A percentile compares a stretch with the other conserved stretches of the same genome.
phyloP scores from a whole-genome alignment of 2,888 invertebrate genomes.

The Drosophila cracens region DNA sequence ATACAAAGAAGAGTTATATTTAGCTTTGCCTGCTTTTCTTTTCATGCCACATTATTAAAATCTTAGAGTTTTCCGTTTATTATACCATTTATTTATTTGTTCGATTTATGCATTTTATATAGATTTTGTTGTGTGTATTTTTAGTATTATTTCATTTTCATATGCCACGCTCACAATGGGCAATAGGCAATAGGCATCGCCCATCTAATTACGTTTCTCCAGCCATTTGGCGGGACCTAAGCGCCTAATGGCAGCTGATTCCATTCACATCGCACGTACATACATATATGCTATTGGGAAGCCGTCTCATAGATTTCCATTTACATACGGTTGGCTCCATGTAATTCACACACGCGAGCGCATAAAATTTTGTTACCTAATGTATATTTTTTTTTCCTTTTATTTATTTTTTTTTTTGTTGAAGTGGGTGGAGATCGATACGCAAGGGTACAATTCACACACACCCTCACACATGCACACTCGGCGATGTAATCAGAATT shows the following conservation, averaged over 20 bases:
- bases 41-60: background rate
- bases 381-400: slow-evolving; percentile 18
- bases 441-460: slow-evolving; percentile 23
- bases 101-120: background rate
- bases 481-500: slow-evolving; percentile 25
- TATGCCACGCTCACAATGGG: slow-evolving; percentile 9
- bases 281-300: slow-evolving; percentile 4
- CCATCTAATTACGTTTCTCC: slow-evolving; percentile 37
- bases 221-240: slow-evolving; percentile 14
- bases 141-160: slow-evolving; percentile 15
- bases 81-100: background rate
- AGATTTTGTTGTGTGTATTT: slow-evolving; percentile 10
- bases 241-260: slow-evolving; percentile 56
- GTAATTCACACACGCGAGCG: slow-evolving; percentile 57
- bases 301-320: slow-evolving; percentile 49
- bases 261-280: slow-evolving; percentile 49
- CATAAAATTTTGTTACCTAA: slow-evolving; percentile 75
- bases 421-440: slow-evolving; percentile 65
- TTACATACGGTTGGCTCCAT: slow-evolving; percentile 48
- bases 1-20: background rate
- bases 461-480: background rate
- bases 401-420: background rate
- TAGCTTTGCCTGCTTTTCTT: background rate
- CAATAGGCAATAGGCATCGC: slow-evolving; percentile 5
- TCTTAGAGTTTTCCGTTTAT: background rate